phyloP scores from a whole-genome alignment of 2,113 vertebrate genomes.

The Macroglossus sobrinus region DNA sequence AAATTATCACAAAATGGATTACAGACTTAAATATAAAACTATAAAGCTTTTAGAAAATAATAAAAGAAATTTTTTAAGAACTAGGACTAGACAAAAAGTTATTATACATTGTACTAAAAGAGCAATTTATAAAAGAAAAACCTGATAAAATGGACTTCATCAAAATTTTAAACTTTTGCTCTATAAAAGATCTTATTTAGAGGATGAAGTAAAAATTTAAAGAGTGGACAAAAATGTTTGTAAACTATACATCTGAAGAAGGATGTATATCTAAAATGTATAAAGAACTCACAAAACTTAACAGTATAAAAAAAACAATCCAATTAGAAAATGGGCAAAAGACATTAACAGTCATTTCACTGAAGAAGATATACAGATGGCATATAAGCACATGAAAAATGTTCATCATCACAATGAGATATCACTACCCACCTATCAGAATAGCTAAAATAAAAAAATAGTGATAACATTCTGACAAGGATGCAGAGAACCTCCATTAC shows the following conservation, averaged over 20 bases:
- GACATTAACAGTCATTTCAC: neutral
- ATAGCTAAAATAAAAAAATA: conserved; percentile 3
- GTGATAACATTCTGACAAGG: neutral
- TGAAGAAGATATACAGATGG: neutral
- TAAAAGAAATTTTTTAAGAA: neutral
- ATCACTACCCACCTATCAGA: neutral
- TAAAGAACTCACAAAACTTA: neutral
- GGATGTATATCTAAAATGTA: neutral
- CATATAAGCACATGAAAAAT: neutral
- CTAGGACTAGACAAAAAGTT: neutral
- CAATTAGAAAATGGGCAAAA: neutral
- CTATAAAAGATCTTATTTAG: neutral
- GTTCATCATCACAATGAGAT: neutral
- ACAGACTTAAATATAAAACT: neutral
- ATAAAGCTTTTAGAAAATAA: neutral
- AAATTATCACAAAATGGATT: neutral
- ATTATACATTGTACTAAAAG: neutral
- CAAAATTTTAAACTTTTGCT: neutral
- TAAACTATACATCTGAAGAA: neutral
- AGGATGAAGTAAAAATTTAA: neutral
- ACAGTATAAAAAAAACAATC: neutral
- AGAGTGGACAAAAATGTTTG: neutral
- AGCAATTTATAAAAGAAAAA: neutral
- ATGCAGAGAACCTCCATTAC: neutral
- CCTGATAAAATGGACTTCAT: neutral